Evolutionary conservation across 2,797 vertebrate genomes (phyloP).

Genomic region (Centroberyx gerrardi): DNA sequence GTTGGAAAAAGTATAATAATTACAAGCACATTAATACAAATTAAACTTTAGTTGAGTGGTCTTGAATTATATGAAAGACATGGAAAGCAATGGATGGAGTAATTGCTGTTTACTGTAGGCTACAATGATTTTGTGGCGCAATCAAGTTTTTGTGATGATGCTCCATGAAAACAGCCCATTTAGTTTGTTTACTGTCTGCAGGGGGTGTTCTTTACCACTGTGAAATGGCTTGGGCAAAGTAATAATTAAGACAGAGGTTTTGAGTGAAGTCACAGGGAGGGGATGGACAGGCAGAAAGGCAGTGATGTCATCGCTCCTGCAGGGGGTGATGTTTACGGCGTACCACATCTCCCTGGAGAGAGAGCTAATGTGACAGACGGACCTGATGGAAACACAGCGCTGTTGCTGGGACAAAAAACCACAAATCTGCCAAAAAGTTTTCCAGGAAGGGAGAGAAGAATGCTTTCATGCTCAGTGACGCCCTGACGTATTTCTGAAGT

Average conservation of each 20-base stretch:
- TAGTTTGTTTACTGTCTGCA: conserved; percentile 72
- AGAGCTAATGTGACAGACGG: conserved; percentile 43
- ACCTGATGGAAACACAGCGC: conserved; percentile 67
- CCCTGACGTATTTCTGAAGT: too few species aligned
- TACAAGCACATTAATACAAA: conserved; percentile 29
- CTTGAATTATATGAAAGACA: conserved; percentile 44
- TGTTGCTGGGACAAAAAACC: neutral
- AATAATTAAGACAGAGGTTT: conserved; percentile 62
- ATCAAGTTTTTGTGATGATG: conserved; percentile 57
- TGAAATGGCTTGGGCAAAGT: conserved; percentile 57
- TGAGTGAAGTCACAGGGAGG: conserved; percentile 44
- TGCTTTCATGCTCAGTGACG: too few species aligned
- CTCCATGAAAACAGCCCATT: conserved; percentile 52
- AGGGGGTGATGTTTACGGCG: conserved; percentile 60
- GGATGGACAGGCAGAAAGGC: conserved; percentile 29
- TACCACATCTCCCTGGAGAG: conserved; percentile 41
- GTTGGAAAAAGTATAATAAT: conserved; percentile 1
- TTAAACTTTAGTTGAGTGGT: conserved; percentile 7
- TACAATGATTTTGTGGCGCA: conserved; percentile 50
- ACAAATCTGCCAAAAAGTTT: neutral
- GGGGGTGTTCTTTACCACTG: conserved; percentile 60
- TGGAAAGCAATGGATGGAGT: conserved; percentile 36
- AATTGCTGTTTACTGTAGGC: conserved; percentile 74
- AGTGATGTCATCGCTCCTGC: conserved; percentile 56
- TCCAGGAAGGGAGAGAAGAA: conserved; percentile 23